Base-by-base conservation (phyloP, 1,140 invertebrate species). In the Aphidius ervi region DNA sequence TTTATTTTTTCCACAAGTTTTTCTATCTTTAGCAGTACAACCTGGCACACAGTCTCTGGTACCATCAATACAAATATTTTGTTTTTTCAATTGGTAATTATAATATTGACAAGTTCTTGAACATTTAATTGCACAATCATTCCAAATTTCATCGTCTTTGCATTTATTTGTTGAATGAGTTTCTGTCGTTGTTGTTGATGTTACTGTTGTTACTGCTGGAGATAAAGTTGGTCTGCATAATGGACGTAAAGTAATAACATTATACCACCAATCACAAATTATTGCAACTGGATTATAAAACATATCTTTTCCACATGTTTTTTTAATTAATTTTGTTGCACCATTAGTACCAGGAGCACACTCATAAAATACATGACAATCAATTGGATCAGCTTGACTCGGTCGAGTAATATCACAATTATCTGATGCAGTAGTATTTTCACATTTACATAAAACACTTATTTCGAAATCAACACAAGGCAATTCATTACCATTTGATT, bases 381-480 rank as follows among this genome's bases (percentile, higher is more conserved):
- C 81, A 0, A 67, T 74, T 0, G 79, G 76, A 71, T 83, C 82
- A 54, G 79, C 76, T 59, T 73, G 72, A 66, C 78, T 76, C 0
- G 80, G 83, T 43, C 67, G 72, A 63, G 53, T 71, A 59, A 72
- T 68, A 70, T 75, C 74, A 67, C 75, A 85, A 8, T 43, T 6
- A 40, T 56, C 53, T 49, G 16, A 37, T 45, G 41, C 2, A 3
- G 23, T 2, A 45, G 62, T 49, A 55, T 64, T 62, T 10, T 71
- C 70, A 69, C 88, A 90, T 62, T 85, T 75, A 70, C 90, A 92
- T 39, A 85, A 78, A 41, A 90, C 84, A 39, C 88, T 80, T 10
- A 92, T 84, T 72, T 92, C 88, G 73, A 90, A 92, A 70, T 92
- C 88, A 40, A 80, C 74, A 69, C 87, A 88, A 10, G 77, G 75